phyloP scores from a whole-genome alignment of 2,113 vertebrate species.

The Lonchura striata region DNA sequence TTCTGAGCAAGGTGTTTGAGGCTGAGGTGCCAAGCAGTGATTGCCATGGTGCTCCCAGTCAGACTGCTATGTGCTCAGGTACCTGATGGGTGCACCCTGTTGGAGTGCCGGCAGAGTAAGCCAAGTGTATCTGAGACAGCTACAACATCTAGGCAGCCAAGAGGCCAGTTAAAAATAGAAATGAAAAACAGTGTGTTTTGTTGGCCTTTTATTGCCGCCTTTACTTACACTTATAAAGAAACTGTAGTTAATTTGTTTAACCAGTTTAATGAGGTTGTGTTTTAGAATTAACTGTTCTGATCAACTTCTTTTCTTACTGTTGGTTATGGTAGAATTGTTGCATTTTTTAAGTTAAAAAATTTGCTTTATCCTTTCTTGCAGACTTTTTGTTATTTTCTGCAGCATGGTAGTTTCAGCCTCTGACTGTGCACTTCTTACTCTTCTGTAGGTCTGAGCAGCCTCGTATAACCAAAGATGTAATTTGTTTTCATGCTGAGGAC shows the following conservation, averaged over 20 bases:
- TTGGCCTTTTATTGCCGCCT: background rate
- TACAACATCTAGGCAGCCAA: background rate
- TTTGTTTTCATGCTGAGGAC: constrained; percentile 96
- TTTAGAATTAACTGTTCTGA: background rate
- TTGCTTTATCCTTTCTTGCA: background rate
- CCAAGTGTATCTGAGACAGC: background rate
- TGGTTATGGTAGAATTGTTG: background rate
- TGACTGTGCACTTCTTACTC: background rate
- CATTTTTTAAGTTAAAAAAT: background rate
- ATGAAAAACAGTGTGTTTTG: background rate
- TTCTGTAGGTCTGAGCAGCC: constrained; percentile 84
- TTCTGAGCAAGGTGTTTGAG: background rate
- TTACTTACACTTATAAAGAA: background rate
- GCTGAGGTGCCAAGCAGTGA: background rate
- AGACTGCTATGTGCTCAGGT: background rate
- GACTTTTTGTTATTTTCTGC: background rate
- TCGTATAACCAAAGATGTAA: constrained; percentile 98
- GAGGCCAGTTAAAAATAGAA: background rate
- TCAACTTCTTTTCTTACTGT: background rate
- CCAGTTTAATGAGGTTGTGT: background rate
- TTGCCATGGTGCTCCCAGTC: background rate
- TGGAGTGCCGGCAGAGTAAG: background rate
- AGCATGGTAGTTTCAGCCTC: background rate
- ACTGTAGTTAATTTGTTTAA: background rate
- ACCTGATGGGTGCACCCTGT: fast-evolving